A percentile compares a stretch with the other conserved stretches of the same genome.
These are phyloP conservation scores for Auanema sp. DNA, from an alignment of 2,888 invertebrate species.

Conservation along the genomic window DNA sequence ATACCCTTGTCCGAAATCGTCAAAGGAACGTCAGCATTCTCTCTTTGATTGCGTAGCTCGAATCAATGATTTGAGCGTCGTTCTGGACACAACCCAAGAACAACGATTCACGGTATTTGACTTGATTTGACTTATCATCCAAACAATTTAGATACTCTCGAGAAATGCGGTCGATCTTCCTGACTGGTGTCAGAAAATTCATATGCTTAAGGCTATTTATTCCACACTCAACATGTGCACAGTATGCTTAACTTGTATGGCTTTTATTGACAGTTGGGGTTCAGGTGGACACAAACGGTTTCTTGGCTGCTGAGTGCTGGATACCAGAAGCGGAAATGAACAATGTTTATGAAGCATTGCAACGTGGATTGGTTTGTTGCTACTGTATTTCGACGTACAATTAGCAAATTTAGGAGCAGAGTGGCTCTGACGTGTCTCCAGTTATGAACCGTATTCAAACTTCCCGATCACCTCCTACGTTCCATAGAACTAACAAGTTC, in stretches of 20 bases:
- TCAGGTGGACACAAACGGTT: conserved; percentile 86
- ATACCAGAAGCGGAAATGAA: conserved; percentile 84
- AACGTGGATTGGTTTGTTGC: conserved; percentile 81
- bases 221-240: conserved; percentile 96
- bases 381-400: conserved; percentile 1
- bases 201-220: conserved; percentile 97
- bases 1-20: conserved; percentile 96
- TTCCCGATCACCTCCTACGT: conserved; percentile 86
- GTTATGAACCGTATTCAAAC: conserved; percentile 93
- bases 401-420: conserved; percentile 70
- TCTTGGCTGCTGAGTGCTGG: conserved; percentile 97
- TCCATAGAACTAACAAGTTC: conserved; percentile 93
- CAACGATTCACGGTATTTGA: conserved; percentile 48
- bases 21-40: conserved; percentile 92
- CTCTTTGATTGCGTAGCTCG: conserved; percentile 95
- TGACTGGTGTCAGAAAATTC: conserved; percentile 91
- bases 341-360: conserved; percentile 85
- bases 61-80: conserved; percentile 90
- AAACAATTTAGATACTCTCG: conserved; percentile 71
- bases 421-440: conserved; percentile 90
- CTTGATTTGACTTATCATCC: neutral
- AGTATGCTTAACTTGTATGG: conserved; percentile 66
- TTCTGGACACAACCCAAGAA: conserved; percentile 54
- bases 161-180: conserved; percentile 96
- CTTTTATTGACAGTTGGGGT: neutral